Conservation (phyloP, 1,140 invertebrate genomes). For the Drosophila varians region DNA sequence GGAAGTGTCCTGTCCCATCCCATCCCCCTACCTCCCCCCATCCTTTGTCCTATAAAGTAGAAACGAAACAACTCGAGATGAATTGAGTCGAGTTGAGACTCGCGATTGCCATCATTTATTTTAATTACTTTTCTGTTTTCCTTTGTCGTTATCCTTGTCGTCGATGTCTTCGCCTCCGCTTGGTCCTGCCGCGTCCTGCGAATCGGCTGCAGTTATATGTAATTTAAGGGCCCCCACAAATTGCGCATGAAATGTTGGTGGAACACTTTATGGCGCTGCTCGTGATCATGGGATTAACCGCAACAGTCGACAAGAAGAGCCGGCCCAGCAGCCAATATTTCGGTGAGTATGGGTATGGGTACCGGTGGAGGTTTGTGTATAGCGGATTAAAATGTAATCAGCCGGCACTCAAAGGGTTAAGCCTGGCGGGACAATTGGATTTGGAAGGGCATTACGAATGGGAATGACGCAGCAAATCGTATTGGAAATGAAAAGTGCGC, state of each 20-base stretch:
- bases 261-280: conserved; percentile 82
- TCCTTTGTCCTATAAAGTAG: conserved; percentile 2
- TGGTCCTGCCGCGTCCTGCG: conserved; percentile 1
- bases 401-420: conserved; percentile 26
- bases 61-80: conserved; percentile 6
- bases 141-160: conserved; percentile 34
- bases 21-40: background rate
- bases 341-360: conserved; percentile 58
- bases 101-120: conserved; percentile 79
- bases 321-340: conserved; percentile 55
- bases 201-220: conserved; percentile 66
- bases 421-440: conserved; percentile 22
- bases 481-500: conserved; percentile 8
- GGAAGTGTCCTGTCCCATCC: background rate
- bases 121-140: conserved; percentile 77
- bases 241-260: conserved; percentile 83
- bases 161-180: background rate
- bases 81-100: conserved; percentile 33
- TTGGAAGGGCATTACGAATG: conserved; percentile 30
- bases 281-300: conserved; percentile 83
- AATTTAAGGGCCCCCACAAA: conserved; percentile 75
- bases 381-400: conserved; percentile 48
- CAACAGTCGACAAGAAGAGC: conserved; percentile 77
- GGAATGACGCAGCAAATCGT: background rate
- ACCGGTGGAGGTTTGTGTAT: background rate